Base-by-base conservation (phyloP, 2,113 vertebrate genomes). In the Percina caprodes region DNA sequence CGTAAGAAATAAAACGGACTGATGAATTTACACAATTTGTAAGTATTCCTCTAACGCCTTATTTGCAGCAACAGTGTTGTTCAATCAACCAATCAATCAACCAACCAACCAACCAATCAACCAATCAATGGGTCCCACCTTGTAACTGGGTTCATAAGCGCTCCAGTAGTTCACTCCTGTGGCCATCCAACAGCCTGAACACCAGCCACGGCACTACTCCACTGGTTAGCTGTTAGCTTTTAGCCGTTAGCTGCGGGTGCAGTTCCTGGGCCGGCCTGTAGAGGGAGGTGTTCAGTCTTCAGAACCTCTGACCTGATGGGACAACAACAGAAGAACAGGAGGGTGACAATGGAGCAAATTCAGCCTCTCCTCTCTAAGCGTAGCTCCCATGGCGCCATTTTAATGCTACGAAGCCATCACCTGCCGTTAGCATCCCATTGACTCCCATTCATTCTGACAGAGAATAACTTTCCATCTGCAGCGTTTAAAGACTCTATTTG, bases 131-230 rank as follows among this genome's bases (percentile, higher is more conserved):
- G 35, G 35, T 39, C 35, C 84, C 39, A 90, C 92, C 92, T 91
- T 79, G 73, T 54, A 26, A 74, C 24, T 61, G 69, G 80, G 78
- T 80, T 93, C 93, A 94, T 95, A 69, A 51, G 89, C 74, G 81
- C 81, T 90, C 83, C 88, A 90, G 80, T 80, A 80, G 72, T 86
- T 86, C 75, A 88, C 86, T 52, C 83, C 83, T 81, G 89, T 89
- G 84, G 92, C 91, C 91, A 92, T 92, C 69, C 87, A 85, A 56
- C 80, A 65, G 54, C 39, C 68, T n/a, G 26, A 69, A 59, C 12
- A 4, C 67, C 59, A 30, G 18, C 66, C 61, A 23, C 61, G 67
- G 69, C 23, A 54, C 18, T 0, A 59, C 14, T 14, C 10, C 24
- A 15, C 35, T 4, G 26, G 46, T 14, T 21, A n/a, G 33, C 80